Conservation (phyloP, 2,113 vertebrate genomes). For the Condylura cristata region DNA sequence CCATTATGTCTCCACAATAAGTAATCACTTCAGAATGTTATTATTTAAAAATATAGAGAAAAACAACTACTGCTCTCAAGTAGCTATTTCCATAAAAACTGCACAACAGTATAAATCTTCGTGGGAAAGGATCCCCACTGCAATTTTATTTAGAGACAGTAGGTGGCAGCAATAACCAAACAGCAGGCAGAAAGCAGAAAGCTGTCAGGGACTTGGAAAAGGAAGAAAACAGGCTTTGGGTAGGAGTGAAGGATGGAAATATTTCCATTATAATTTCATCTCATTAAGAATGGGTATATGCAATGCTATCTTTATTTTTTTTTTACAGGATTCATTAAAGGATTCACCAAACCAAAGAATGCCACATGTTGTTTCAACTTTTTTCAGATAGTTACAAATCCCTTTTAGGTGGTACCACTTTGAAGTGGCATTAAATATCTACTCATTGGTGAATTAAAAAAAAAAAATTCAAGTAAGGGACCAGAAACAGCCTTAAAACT, state of each 20-base stretch:
- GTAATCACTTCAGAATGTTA: not conserved
- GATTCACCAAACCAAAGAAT: constrained; percentile 12
- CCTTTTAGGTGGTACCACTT: not conserved
- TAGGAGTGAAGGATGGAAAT: constrained; percentile 40
- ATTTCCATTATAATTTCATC: constrained; percentile 58
- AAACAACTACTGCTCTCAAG: constrained; percentile 55
- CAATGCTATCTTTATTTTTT: not conserved
- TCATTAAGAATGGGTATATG: constrained; percentile 27
- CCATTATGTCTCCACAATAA: not conserved
- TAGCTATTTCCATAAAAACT: constrained; percentile 31
- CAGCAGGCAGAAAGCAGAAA: not conserved
- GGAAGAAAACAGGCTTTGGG: constrained; percentile 48
- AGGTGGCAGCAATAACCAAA: constrained; percentile 83
- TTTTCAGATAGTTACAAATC: constrained; percentile 18
- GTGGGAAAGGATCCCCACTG: not conserved
- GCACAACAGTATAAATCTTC: not conserved
- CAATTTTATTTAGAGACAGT: constrained; percentile 67
- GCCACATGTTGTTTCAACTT: not conserved
- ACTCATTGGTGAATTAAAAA: not conserved
- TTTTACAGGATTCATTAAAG: not conserved
- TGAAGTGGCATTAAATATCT: constrained; percentile 18
- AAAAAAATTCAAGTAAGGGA: constrained; percentile 33
- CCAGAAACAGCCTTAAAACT: not conserved
- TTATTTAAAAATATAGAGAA: not conserved
- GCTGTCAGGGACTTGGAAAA: constrained; percentile 26